Percentiles rank a stretch among this genome's conserved stretches.
Conservation (phyloP, 2,797 vertebrate genomes). For the Pseudochirops corinnae region DNA sequence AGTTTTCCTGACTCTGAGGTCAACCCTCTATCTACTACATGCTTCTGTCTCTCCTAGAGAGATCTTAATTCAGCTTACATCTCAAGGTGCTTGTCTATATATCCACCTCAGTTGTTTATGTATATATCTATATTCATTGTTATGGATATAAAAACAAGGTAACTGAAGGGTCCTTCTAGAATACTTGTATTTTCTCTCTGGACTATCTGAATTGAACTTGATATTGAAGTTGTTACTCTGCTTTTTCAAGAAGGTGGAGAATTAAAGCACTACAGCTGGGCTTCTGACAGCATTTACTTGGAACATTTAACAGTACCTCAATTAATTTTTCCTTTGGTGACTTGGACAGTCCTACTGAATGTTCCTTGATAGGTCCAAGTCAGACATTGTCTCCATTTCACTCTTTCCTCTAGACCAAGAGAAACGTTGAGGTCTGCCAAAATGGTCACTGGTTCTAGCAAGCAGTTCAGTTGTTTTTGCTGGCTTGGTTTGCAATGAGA, state of each 20-base stretch:
- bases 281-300: conserved; percentile 50
- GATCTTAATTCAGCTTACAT: neutral
- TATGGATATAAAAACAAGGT: neutral
- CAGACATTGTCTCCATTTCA: conserved; percentile 32
- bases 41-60: neutral
- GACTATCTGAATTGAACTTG: conserved; percentile 56
- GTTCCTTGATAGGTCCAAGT: neutral
- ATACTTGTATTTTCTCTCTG: conserved; percentile 56
- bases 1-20: neutral
- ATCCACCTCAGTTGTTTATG: neutral
- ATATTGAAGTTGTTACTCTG: conserved; percentile 39
- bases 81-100: neutral
- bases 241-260: conserved; percentile 36
- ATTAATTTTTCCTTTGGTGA: conserved; percentile 36
- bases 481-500: conserved; percentile 55
- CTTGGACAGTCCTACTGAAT: conserved; percentile 32
- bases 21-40: neutral
- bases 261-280: conserved; percentile 46
- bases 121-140: neutral
- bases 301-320: conserved; percentile 37
- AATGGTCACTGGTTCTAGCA: conserved; percentile 41
- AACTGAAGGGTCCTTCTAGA: conserved; percentile 57
- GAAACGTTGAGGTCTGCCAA: conserved; percentile 29
- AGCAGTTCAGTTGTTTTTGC: conserved; percentile 38
- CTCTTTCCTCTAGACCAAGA: conserved; percentile 45